Base-by-base conservation (phyloP, 2,797 vertebrate species). In the Balearica regulorum region DNA sequence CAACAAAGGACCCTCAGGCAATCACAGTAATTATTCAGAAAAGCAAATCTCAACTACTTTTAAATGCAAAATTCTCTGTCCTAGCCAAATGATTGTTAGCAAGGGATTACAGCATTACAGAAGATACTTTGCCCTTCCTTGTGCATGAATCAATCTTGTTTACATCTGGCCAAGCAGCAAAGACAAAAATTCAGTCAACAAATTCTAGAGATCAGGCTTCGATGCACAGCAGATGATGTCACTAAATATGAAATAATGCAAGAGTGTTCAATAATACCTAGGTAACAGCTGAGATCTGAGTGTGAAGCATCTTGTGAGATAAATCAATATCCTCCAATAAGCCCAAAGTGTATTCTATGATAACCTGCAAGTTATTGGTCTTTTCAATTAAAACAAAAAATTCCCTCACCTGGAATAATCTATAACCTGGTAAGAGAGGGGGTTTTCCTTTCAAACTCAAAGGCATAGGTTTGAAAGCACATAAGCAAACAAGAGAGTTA, bases 21-120 rank as follows among this genome's bases (percentile, higher is more conserved):
- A 94, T 94, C 92, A 89, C 83, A 85, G 94, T 95, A 96, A 96
- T 95, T 96, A 95, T 97, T 95, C 94, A 92, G 95, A 94, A 95
- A 94, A 95, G 93, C 83, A 94, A 93, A 92, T 94, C 88, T 96
- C 88, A 68, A 83, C 90, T 96, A 85, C 83, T 96, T 95, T 95
- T 95, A 96, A 95, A 96, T 95, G 91, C 88, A 94, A 93, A 95
- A 93, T 92, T 90, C 75, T 94, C 78, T 75, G 39, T 87, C 75
- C 90, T 83, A 84, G 75, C 83, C 83, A 95, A 87, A 85, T 92
- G 57, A 89, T 87, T 61, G 75, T 94, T 95, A 96, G 81, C 64
- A 77, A 93, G 88, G 83, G 90, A 95, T 95, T 94, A 71, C 64
- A 96, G 68, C 70, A 69, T 60, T 90, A 49, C 11, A 69, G 83